phyloP scores from a whole-genome alignment of 2,113 vertebrate genomes.

The Corythornis madagascariensis region DNA sequence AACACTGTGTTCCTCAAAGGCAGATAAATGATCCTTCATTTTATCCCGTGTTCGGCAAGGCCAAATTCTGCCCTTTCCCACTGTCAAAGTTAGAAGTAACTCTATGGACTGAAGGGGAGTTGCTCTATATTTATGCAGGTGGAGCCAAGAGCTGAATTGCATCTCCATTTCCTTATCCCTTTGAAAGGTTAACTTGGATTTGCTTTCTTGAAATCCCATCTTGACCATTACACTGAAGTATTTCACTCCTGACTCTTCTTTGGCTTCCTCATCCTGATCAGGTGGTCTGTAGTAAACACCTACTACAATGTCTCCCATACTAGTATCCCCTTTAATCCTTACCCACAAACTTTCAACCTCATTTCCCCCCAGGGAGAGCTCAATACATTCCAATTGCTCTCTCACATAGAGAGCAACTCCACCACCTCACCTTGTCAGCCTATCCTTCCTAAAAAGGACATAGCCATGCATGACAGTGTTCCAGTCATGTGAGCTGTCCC shows the following conservation, averaged over 20 bases:
- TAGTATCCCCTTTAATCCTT: no score
- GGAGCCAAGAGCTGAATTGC: not conserved
- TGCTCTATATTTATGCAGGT: not conserved
- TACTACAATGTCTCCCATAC: no score
- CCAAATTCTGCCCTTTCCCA: not conserved
- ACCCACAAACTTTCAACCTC: no score
- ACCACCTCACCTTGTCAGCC: no score
- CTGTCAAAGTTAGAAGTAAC: not conserved
- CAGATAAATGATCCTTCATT: not conserved
- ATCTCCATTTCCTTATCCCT: not conserved
- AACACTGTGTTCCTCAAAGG: not conserved
- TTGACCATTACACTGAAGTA: not conserved
- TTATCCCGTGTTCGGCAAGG: not conserved
- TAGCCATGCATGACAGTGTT: no score
- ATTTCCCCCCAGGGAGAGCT: no score
- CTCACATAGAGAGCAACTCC: no score
- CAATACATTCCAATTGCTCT: no score
- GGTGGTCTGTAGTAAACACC: no score
- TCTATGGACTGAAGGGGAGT: fast-evolving
- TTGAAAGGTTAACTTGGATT: not conserved
- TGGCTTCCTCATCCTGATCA: not conserved
- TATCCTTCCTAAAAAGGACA: no score
- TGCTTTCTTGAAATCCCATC: not conserved
- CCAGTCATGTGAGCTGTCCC: no score
- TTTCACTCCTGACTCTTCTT: not conserved